These are phyloP conservation scores for human (Homo sapiens) DNA, from an alignment of 2,113 vertebrate genomes.

Conservation along the genomic window GRCh38 chr2:162707501-162708000, in stretches of 20 bases:
- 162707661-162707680: neutral
- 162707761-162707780: neutral
- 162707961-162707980: neutral
- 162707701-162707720: neutral
- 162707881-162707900: neutral
- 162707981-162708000: neutral
- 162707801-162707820: neutral
- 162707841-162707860: neutral
- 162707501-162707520: neutral
- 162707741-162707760: neutral
- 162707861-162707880: neutral
- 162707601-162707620: neutral
- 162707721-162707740: neutral
- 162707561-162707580: neutral
- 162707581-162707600: neutral
- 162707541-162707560: neutral
- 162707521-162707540: neutral
- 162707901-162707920: neutral
- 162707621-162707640: neutral
- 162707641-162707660: neutral
- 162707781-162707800: accelerated
- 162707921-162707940: neutral
- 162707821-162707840: neutral
- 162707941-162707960: neutral
- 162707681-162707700: neutral